A percentile compares a stretch with the other conserved stretches of the same genome.
Conservation (phyloP, 2,888 invertebrate species). For the Acheta domesticus region DNA sequence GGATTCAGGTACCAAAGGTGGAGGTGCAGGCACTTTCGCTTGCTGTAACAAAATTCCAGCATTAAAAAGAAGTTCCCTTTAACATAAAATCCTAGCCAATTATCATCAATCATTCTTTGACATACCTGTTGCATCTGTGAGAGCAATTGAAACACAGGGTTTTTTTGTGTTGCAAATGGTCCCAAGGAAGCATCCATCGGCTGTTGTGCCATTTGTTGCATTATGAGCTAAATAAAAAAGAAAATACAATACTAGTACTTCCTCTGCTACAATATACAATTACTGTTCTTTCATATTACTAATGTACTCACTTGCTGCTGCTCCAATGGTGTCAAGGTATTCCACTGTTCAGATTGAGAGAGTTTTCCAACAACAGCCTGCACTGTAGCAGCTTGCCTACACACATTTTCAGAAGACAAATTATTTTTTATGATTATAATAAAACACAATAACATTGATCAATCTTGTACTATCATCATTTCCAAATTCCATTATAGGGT, state of each 20-base stretch:
- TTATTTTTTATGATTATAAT: no score
- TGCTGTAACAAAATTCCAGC: constrained; percentile 39
- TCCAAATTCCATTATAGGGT: no score
- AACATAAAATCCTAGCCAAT: not conserved
- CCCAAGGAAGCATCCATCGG: constrained; percentile 42
- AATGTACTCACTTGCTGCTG: constrained; percentile 46
- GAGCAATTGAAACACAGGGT: constrained; percentile 54
- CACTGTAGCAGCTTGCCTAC: constrained; percentile 32
- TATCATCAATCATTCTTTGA: not conserved
- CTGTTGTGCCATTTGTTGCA: constrained; percentile 40
- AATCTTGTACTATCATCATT: no score
- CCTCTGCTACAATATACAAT: not conserved
- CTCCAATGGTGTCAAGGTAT: constrained; percentile 50
- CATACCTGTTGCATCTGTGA: constrained; percentile 53
- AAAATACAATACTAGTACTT: not conserved
- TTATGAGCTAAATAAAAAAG: constrained; percentile 30
- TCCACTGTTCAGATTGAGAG: constrained; percentile 52
- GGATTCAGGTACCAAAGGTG: constrained; percentile 31
- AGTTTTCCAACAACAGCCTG: constrained; percentile 39
- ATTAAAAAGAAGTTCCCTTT: constrained; percentile 23
- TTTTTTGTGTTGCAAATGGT: constrained; percentile 46
- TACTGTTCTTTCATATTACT: not conserved
- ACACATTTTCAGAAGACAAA: not conserved
- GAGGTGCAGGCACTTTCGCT: constrained; percentile 42
- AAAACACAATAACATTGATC: no score